These are phyloP conservation scores for Aspidoscelis tigris DNA, from an alignment of 2,113 vertebrate genomes.

Conservation along the genomic window DNA sequence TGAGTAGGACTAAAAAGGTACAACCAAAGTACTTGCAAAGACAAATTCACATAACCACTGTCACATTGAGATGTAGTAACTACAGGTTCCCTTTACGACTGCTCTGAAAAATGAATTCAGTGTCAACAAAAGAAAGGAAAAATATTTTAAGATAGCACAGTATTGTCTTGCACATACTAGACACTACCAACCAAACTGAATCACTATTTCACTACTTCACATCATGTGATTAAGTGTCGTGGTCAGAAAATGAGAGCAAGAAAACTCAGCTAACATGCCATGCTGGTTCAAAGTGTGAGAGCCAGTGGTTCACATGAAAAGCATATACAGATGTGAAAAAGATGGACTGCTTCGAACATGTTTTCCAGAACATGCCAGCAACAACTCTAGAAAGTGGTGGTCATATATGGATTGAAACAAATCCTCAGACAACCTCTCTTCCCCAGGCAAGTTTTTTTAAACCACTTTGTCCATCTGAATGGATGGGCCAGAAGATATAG, in stretches of 20 bases:
- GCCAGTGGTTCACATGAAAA: constrained; percentile 38
- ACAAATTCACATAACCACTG: neutral
- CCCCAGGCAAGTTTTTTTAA: neutral
- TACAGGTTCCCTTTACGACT: neutral
- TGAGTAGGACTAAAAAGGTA: neutral
- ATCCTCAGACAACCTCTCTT: constrained; percentile 26
- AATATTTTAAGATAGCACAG: neutral
- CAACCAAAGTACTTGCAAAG: neutral
- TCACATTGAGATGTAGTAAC: neutral
- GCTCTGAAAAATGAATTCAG: neutral
- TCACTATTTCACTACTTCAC: constrained; percentile 40
- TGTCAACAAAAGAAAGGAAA: constrained; percentile 14
- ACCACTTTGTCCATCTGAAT: constrained; percentile 25
- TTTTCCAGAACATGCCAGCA: constrained; percentile 24
- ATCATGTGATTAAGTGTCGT: neutral
- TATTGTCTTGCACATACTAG: neutral
- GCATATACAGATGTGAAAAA: constrained; percentile 35
- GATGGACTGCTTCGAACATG: constrained; percentile 23
- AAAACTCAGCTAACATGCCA: constrained; percentile 22
- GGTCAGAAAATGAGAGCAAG: constrained; percentile 27
- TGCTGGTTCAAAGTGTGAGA: constrained; percentile 1
- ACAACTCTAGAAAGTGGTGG: constrained; percentile 9
- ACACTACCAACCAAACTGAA: neutral
- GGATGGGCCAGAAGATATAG: constrained; percentile 15
- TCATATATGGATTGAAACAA: constrained; percentile 18